Conservation (phyloP, 2,888 invertebrate species). For the Dexiosoma caninum region DNA sequence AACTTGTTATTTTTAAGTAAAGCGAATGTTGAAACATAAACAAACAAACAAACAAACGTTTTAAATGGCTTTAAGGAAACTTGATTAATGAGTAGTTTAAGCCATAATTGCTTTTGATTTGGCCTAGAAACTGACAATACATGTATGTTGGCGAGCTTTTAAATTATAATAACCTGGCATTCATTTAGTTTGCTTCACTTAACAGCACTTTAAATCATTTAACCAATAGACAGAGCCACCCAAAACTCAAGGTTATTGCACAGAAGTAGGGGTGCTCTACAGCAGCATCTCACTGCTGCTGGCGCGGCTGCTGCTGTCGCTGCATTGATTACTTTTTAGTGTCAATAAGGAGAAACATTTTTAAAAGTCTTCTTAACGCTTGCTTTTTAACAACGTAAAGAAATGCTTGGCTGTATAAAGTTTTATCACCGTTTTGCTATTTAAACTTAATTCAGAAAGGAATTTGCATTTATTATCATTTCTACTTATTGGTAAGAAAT, state of each 20-base stretch:
- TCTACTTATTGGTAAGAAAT: constrained; percentile 41
- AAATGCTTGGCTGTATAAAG: not conserved
- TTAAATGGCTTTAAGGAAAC: constrained; percentile 1
- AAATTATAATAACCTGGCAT: not conserved
- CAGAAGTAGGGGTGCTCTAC: not conserved
- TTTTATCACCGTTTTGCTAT: not conserved
- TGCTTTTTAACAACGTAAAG: not conserved
- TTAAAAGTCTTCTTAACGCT: constrained; percentile 44
- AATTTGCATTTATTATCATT: constrained; percentile 55
- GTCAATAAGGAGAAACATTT: constrained; percentile 28
- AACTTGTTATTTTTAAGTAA: constrained; percentile 15
- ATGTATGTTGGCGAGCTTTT: constrained; percentile 13
- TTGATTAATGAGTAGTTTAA: not conserved
- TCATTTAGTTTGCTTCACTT: not conserved
- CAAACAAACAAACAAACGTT: not conserved
- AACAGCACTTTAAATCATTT: constrained; percentile 26
- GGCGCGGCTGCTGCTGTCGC: not conserved
- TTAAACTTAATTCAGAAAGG: constrained; percentile 28
- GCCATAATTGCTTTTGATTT: not conserved
- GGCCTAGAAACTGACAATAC: constrained; percentile 15
- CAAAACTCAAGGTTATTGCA: constrained; percentile 4
- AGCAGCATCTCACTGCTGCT: not conserved
- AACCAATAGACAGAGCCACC: constrained; percentile 35
- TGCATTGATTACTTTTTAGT: not conserved
- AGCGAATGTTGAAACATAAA: constrained; percentile 6